These are phyloP conservation scores for Yponomeuta evonymella DNA, from an alignment of 2,888 invertebrate species.

Conservation along the genomic window DNA sequence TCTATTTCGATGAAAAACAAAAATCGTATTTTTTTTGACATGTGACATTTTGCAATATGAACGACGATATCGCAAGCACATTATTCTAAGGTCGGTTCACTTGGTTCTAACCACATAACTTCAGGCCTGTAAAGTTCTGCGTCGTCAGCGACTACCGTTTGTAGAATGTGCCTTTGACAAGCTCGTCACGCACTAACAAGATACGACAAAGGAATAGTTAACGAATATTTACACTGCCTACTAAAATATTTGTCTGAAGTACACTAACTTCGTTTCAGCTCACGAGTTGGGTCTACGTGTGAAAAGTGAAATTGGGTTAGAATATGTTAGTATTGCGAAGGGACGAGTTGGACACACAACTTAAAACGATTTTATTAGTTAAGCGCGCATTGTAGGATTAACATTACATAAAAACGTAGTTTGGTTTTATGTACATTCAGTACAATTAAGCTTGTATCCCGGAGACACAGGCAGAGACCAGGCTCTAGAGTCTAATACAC, in stretches of 20 bases:
- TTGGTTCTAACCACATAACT: no score
- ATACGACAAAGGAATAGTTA: conserved; percentile 61
- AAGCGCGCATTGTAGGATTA: background rate
- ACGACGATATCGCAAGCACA: no score
- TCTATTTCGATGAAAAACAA: no score
- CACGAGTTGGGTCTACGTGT: background rate
- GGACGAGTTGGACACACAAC: background rate
- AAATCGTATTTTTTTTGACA: no score
- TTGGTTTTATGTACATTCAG: no score
- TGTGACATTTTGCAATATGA: no score
- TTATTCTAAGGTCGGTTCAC: no score
- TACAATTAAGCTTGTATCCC: no score
- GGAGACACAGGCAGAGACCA: no score
- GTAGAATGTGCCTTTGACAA: conserved; percentile 35
- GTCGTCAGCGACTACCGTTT: conserved; percentile 18
- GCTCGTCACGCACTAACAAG: conserved; percentile 41
- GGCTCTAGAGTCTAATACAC: no score
- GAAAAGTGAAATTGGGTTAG: background rate
- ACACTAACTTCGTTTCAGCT: conserved; percentile 6
- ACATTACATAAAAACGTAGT: no score
- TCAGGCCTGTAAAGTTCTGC: background rate
- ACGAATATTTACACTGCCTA: conserved; percentile 48
- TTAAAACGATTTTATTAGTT: background rate
- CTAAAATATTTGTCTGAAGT: conserved; percentile 19
- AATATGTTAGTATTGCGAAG: background rate